Percentiles rank a stretch among this genome's conserved stretches.
phyloP scores from a whole-genome alignment of 2,113 vertebrate species.

The Uropsilus gracilis region DNA sequence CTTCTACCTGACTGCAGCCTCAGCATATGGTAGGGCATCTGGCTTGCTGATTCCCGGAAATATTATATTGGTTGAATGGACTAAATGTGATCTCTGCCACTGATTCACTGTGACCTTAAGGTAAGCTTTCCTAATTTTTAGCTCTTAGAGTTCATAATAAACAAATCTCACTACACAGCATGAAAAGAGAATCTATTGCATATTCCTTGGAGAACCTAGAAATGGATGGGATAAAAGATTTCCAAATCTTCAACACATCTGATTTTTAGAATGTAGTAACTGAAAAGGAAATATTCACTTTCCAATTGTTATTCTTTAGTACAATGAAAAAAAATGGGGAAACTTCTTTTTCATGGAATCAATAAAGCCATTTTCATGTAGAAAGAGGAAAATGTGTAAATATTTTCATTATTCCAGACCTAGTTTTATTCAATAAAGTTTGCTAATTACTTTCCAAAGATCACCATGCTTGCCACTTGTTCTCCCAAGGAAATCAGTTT shows the following conservation, averaged over 20 bases:
- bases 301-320: background rate
- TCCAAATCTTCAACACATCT: background rate
- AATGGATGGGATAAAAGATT: background rate
- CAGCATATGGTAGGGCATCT: no score
- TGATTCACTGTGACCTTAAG: background rate
- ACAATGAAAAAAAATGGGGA: background rate
- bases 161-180: background rate
- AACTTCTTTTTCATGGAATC: background rate
- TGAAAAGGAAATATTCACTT: background rate
- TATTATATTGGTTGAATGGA: background rate
- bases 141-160: background rate
- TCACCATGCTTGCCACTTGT: background rate
- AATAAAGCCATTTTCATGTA: background rate
- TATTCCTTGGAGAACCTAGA: background rate
- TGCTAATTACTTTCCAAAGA: background rate
- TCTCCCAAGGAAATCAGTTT: background rate
- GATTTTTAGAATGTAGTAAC: background rate
- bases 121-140: background rate
- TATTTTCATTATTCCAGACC: background rate
- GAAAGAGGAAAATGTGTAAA: background rate
- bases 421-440: background rate
- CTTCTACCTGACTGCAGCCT: rapidly evolving
- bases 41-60: background rate
- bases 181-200: background rate
- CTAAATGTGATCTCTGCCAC: background rate